Percentiles rank a stretch among this genome's conserved stretches.
Evolutionary conservation across 1,140 invertebrate species (phyloP).

Genomic region (Pararge aegeria): DNA sequence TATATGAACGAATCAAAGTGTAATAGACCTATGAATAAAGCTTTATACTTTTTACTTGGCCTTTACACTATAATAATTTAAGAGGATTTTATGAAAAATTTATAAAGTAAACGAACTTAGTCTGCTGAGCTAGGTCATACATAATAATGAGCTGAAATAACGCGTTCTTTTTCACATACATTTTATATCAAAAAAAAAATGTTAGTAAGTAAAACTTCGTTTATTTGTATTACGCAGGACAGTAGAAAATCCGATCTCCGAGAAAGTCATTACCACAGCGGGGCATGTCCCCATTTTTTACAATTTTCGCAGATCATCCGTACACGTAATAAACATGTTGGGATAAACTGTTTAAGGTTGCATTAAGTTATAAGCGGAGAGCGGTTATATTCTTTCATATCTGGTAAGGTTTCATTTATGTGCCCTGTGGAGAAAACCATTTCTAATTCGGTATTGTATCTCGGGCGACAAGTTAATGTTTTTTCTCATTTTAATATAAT

Average conservation of each 20-base stretch:
- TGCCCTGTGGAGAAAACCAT: no score
- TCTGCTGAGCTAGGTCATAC: background rate
- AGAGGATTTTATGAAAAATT: no score
- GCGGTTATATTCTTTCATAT: background rate
- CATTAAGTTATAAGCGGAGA: conserved; percentile 8
- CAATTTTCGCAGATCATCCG: conserved; percentile 26
- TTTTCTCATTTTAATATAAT: no score
- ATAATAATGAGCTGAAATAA: background rate
- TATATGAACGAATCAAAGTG: no score
- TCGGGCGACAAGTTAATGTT: no score
- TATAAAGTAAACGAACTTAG: no score
- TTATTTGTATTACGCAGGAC: conserved; percentile 3
- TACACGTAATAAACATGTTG: conserved; percentile 27
- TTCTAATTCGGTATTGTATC: no score
- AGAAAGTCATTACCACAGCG: conserved; percentile 20
- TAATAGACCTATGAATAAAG: no score
- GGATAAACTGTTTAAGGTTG: conserved; percentile 13
- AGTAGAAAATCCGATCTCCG: conserved; percentile 7
- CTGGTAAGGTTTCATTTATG: no score
- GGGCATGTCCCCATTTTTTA: conserved; percentile 18
- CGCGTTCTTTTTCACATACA: background rate
- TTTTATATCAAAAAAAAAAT: background rate
- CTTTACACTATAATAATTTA: no score
- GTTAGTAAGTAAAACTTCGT: conserved; percentile 1
- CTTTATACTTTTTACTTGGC: no score